Evolutionary conservation across 2,113 vertebrate genomes (phyloP), one percentile per base, ranked within the genome.

Genomic region (Sterna hirundo): DNA sequence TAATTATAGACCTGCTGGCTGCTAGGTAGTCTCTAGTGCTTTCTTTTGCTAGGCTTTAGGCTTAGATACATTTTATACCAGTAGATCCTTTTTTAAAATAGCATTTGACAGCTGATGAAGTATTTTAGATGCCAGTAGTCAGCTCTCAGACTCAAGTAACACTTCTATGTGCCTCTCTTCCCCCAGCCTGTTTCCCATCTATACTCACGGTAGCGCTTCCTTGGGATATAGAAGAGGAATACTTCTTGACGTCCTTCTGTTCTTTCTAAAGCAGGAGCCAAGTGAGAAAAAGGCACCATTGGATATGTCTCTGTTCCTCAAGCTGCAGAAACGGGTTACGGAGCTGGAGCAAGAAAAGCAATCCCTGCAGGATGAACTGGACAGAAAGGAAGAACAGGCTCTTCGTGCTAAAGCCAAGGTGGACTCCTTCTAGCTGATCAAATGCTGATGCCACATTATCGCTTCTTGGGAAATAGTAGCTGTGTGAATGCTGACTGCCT

Each of bases 261-360:
- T 93, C 83, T 78, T 60, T 57, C 77, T 80, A 22, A 44, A 92
- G 83, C 97, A 99, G 99, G 99, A 99, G 61, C 98, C 98, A 69
- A 97, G 92, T 55, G 99, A 99, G 91, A 99, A 98, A 23, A 99
- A 99, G 91, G 98, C 98, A 51, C 98, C 98, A 11, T 83, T 99
- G 92, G 99, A 99, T 88, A 99, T 99, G 96, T 99, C 99, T 19
- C 97, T 99, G 95, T 99, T 99, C 97, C 99, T 99, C 96, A 99
- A 99, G 97, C 99, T 99, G 87, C 99, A 99, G 98, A 99, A 99
- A 97, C 98, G 99, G 22, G 99, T 99, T 60, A 99, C 98, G 4
- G 99, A 99, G 84, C 97, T 99, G 93, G 99, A 99, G 97, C 99
- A 99, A 91, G 99, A 99, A 93, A 99, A 99, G 93, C 99, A 99